Percentiles rank a stretch among this genome's conserved stretches.
phyloP scores from a whole-genome alignment of 2,888 invertebrate genomes.

The Melitaea athalia region DNA sequence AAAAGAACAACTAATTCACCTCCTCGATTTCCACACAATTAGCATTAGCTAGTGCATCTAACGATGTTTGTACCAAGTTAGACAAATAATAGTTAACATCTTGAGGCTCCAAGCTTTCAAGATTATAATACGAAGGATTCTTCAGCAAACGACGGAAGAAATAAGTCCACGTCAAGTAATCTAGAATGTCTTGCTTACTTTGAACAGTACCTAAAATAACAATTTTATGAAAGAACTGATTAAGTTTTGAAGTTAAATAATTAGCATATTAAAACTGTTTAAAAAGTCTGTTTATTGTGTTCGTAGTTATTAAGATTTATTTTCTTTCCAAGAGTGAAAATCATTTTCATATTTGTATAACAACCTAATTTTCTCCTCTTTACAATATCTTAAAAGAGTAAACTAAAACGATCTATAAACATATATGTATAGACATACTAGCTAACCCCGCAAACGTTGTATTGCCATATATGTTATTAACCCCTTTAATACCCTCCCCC shows the following conservation, averaged over 20 bases:
- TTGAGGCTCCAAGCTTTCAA: conserved; percentile 87
- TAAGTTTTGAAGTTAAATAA: neutral
- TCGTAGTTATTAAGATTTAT: no score
- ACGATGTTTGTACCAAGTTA: conserved; percentile 88
- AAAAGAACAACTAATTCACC: conserved; percentile 59
- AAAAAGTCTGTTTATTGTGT: no score
- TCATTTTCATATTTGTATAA: no score
- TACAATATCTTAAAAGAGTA: neutral
- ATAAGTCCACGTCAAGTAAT: conserved; percentile 99
- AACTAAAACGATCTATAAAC: neutral
- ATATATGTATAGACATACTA: no score
- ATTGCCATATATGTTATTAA: no score
- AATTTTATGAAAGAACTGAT: neutral
- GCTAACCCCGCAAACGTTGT: no score
- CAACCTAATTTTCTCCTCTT: no score
- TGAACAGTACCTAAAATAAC: conserved; percentile 89
- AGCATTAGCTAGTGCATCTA: conserved; percentile 87
- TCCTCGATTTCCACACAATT: conserved; percentile 91
- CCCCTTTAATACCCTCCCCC: no score
- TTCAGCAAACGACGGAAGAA: conserved; percentile 95
- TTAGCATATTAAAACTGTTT: conserved; percentile 2
- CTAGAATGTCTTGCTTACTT: conserved; percentile 94
- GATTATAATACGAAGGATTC: conserved; percentile 95
- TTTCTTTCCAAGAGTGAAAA: no score
- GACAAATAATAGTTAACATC: conserved; percentile 90